Evolutionary conservation across 2,797 vertebrate genomes (phyloP).

Genomic region (Eulemur albifrons): DNA sequence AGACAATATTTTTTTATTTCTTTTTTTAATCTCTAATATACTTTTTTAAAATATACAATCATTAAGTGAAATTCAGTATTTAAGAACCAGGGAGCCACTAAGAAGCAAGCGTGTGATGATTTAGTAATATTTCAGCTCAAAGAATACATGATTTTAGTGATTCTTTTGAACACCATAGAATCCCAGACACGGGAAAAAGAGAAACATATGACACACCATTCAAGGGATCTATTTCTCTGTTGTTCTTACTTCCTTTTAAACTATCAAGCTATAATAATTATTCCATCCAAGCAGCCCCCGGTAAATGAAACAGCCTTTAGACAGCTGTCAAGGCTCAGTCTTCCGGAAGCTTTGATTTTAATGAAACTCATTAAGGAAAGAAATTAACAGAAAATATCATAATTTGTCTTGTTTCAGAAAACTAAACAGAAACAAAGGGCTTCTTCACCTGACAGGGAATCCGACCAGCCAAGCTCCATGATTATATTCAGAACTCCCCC

Average conservation of each 20-base stretch:
- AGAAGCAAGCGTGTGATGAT: conserved; percentile 61
- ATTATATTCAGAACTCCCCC: background rate
- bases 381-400: conserved; percentile 89
- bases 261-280: conserved; percentile 83
- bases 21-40: conserved; percentile 75
- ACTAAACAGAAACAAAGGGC: conserved; percentile 84
- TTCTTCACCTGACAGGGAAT: conserved; percentile 81
- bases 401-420: conserved; percentile 88
- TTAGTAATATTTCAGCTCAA: conserved; percentile 67
- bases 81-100: conserved; percentile 75
- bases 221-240: conserved; percentile 76
- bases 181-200: conserved; percentile 65
- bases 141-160: conserved; percentile 78
- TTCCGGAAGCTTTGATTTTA: conserved; percentile 86
- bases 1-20: background rate
- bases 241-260: conserved; percentile 71
- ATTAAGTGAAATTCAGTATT: conserved; percentile 76
- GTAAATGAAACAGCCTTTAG: conserved; percentile 84
- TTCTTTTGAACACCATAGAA: conserved; percentile 75
- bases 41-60: conserved; percentile 70
- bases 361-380: conserved; percentile 87
- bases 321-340: conserved; percentile 86
- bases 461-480: conserved; percentile 76
- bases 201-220: conserved; percentile 57
- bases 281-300: conserved; percentile 82